phyloP scores from a whole-genome alignment of 1,140 invertebrate genomes.

The Procambarus clarkii region DNA sequence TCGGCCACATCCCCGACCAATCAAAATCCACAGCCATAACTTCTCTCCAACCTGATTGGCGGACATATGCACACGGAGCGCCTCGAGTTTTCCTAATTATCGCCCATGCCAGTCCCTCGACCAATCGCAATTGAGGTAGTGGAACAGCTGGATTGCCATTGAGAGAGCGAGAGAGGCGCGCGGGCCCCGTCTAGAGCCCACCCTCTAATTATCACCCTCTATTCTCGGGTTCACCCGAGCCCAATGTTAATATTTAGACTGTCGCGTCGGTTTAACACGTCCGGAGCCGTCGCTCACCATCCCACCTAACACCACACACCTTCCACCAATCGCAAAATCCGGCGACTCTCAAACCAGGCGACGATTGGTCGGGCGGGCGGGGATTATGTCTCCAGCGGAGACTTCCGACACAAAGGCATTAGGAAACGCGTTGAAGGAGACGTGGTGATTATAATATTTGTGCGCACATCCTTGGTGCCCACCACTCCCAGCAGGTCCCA shows the following conservation, averaged over 20 bases:
- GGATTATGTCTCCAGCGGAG: not conserved
- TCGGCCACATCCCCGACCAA: not conserved
- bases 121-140: slow-evolving; percentile 29
- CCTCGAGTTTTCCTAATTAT: slow-evolving; percentile 19
- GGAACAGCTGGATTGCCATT: slow-evolving; percentile 1
- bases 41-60: slow-evolving; percentile 13
- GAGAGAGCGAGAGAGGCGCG: not conserved
- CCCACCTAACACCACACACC: not conserved
- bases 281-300: slow-evolving; percentile 11
- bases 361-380: slow-evolving; percentile 15
- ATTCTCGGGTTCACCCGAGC: slow-evolving; percentile 28
- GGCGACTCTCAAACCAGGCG: not conserved
- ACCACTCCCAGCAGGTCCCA: not conserved
- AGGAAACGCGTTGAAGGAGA: slow-evolving; percentile 31
- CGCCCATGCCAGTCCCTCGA: not conserved
- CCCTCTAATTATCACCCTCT: slow-evolving; percentile 55
- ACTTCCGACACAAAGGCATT: slow-evolving; percentile 31
- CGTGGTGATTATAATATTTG: slow-evolving; percentile 50
- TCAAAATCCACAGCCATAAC: slow-evolving; percentile 1
- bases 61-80: not conserved
- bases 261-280: slow-evolving; percentile 42
- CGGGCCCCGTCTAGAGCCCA: slow-evolving; percentile 12
- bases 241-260: slow-evolving; percentile 67
- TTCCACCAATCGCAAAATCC: slow-evolving; percentile 38
- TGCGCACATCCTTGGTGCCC: slow-evolving; percentile 12